phyloP scores from a whole-genome alignment of 2,888 invertebrate species.

The Zygothrica quintamaculata region DNA sequence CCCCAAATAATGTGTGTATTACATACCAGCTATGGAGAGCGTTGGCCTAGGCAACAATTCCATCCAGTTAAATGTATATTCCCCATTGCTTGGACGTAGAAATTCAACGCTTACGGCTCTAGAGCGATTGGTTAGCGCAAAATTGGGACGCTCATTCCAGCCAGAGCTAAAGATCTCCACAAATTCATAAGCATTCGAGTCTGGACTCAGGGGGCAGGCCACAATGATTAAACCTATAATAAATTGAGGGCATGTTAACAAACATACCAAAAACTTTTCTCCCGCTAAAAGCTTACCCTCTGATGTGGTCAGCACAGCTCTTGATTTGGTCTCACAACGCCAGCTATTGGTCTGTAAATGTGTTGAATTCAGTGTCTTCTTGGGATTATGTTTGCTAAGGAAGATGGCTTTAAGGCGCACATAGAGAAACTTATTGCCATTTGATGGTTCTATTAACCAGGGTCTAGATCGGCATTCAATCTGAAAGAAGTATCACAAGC shows the following conservation, averaged over 20 bases:
- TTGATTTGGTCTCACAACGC: slow-evolving; percentile 90
- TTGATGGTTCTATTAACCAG: slow-evolving; percentile 91
- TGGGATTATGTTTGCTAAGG: slow-evolving; percentile 84
- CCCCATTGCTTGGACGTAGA: slow-evolving; percentile 89
- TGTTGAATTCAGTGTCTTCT: slow-evolving; percentile 86
- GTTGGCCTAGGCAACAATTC: slow-evolving; percentile 88
- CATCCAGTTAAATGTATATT: slow-evolving; percentile 92
- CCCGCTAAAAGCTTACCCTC: slow-evolving; percentile 79
- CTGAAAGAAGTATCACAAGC: slow-evolving; percentile 84
- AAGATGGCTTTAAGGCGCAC: slow-evolving; percentile 90
- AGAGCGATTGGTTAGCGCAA: slow-evolving; percentile 86
- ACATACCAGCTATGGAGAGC: slow-evolving; percentile 84
- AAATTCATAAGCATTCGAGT: slow-evolving; percentile 87
- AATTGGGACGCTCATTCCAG: slow-evolving; percentile 88
- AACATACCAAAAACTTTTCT: no score
- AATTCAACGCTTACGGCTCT: slow-evolving; percentile 92
- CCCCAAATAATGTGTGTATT: background rate
- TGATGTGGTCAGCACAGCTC: slow-evolving; percentile 91
- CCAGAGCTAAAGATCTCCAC: slow-evolving; percentile 94
- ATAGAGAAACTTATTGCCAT: slow-evolving; percentile 90
- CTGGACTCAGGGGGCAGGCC: slow-evolving; percentile 86
- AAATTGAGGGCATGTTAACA: background rate
- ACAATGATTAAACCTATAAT: slow-evolving; percentile 85
- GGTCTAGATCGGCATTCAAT: slow-evolving; percentile 92
- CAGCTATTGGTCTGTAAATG: slow-evolving; percentile 86